These are phyloP conservation scores for Pangasius larnaudii DNA, from an alignment of 2,797 vertebrate genomes.

Conservation along the genomic window DNA sequence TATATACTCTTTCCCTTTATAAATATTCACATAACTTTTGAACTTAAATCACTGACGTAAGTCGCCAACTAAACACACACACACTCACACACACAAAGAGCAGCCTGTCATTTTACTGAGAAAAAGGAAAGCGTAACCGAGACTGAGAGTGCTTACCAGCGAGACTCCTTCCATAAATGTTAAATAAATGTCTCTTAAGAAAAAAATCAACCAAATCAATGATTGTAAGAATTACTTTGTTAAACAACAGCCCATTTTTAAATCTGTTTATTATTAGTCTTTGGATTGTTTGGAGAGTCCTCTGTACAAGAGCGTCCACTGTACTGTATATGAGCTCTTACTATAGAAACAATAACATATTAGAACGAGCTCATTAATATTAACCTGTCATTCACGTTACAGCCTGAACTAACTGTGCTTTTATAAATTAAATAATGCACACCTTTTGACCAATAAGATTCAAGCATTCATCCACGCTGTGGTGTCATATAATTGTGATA, in stretches of 20 bases:
- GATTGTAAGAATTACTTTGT: background rate
- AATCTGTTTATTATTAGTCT: background rate
- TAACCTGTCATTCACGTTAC: background rate
- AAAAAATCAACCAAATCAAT: too few species aligned
- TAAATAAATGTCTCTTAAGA: too few species aligned
- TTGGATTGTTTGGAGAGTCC: background rate
- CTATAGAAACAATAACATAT: constrained; percentile 3
- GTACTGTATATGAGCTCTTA: background rate
- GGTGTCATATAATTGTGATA: background rate
- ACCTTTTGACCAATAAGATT: background rate
- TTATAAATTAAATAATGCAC: background rate
- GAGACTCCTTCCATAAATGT: too few species aligned
- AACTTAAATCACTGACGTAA: background rate
- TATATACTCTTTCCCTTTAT: background rate
- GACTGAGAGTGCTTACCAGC: too few species aligned
- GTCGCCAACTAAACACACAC: background rate
- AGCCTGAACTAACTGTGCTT: background rate
- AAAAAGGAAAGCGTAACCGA: too few species aligned
- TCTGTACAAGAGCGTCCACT: too few species aligned
- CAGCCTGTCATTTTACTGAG: background rate
- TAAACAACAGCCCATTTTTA: background rate
- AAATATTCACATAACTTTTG: background rate
- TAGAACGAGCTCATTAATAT: background rate
- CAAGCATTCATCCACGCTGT: background rate
- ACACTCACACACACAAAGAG: background rate